A percentile compares a stretch with the other conserved stretches of the same genome.
phyloP scores from a whole-genome alignment of 2,113 vertebrate genomes.

The Ahaetulla prasina region DNA sequence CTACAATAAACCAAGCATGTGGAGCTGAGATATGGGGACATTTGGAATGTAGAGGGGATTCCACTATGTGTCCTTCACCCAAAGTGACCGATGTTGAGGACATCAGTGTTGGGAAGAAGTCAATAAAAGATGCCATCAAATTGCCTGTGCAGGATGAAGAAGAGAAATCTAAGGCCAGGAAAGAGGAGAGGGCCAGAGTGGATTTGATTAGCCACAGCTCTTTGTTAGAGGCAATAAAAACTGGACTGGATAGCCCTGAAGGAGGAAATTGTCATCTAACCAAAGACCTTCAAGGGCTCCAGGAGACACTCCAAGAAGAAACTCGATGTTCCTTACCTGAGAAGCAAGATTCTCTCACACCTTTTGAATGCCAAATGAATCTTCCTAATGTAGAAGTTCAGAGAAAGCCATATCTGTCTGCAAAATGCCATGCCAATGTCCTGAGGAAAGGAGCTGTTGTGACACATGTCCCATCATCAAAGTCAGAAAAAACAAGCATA shows the following conservation, averaged over 20 bases:
- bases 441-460: constrained; percentile 17
- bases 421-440: neutral
- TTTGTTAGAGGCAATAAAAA: constrained; percentile 28
- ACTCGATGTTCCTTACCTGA: constrained; percentile 30
- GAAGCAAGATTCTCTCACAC: constrained; percentile 43
- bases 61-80: neutral
- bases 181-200: constrained; percentile 26
- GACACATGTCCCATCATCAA: constrained; percentile 36
- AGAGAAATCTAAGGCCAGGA: constrained; percentile 52
- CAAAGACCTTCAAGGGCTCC: constrained; percentile 54
- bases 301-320: constrained; percentile 61
- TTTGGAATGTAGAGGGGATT: neutral
- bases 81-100: constrained; percentile 13
- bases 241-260: constrained; percentile 19
- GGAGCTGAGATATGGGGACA: neutral
- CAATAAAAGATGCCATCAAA: constrained; percentile 30
- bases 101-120: constrained; percentile 21
- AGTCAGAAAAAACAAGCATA: constrained; percentile 37
- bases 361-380: constrained; percentile 36
- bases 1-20: neutral
- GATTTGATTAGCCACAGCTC: constrained; percentile 15
- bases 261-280: neutral
- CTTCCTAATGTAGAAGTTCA: constrained; percentile 57
- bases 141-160: constrained; percentile 58
- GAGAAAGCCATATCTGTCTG: constrained; percentile 29